Evolutionary conservation across 2,113 vertebrate genomes (phyloP).

Genomic region (Microcebus jonahi): DNA sequence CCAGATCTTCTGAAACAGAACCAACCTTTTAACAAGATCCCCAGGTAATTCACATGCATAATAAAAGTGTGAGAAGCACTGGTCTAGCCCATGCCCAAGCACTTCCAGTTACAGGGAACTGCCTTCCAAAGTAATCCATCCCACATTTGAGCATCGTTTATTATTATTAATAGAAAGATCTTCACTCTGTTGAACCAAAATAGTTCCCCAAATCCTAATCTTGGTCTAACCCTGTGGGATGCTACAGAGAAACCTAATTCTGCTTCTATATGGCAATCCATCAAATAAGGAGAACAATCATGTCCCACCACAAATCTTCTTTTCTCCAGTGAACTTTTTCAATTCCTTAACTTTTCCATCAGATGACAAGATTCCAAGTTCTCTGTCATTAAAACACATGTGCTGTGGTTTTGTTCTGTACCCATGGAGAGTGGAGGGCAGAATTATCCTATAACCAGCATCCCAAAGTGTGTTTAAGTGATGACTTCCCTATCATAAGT

Average conservation of each 20-base stretch:
- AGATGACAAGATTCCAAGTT: not conserved
- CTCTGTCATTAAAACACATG: not conserved
- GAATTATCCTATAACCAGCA: not conserved
- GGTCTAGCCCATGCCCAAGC: not conserved
- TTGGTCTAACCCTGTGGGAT: not conserved
- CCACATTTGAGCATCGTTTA: not conserved
- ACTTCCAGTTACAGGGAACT: not conserved
- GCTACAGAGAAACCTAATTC: not conserved
- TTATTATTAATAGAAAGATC: not conserved
- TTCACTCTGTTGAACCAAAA: not conserved
- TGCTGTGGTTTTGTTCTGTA: not conserved
- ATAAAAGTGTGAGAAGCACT: not conserved
- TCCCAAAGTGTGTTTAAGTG: not conserved
- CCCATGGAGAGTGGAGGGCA: not conserved
- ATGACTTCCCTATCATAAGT: not conserved
- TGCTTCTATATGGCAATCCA: not conserved
- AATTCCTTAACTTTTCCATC: not conserved
- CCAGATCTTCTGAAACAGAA: conserved; percentile 3
- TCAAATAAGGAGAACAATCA: not conserved
- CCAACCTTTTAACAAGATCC: not conserved
- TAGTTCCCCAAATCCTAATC: not conserved
- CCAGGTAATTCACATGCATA: not conserved
- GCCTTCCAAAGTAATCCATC: not conserved
- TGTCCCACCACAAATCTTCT: not conserved
- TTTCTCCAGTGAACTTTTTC: not conserved